Evolutionary conservation across 2,888 invertebrate species (phyloP).

Genomic region (Drosophila limbata): DNA sequence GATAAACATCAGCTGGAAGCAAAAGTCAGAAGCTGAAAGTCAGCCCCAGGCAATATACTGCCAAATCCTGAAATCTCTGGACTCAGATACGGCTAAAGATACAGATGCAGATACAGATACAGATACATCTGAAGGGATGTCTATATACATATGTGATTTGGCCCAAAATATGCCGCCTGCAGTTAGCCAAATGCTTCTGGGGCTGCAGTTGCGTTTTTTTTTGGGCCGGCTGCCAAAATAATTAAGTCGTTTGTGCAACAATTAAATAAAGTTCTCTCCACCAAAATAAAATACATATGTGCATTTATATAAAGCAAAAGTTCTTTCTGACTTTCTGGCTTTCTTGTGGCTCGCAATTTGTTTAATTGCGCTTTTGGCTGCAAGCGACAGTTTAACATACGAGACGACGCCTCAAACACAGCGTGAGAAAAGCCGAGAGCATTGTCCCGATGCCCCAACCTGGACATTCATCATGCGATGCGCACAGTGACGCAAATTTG

Average conservation of each 20-base stretch:
- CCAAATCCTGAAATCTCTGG: constrained; percentile 10
- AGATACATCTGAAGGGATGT: constrained; percentile 14
- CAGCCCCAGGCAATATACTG: constrained; percentile 35
- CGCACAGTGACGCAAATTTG: constrained; percentile 40
- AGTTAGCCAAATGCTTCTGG: constrained; percentile 42
- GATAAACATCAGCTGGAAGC: constrained; percentile 60
- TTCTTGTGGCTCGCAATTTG: constrained; percentile 80
- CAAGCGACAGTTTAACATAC: constrained; percentile 85
- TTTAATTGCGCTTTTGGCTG: constrained; percentile 84
- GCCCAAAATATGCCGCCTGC: constrained; percentile 35
- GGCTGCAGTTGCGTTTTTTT: constrained; percentile 29
- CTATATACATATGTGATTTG: constrained; percentile 41
- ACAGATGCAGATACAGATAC: constrained; percentile 2
- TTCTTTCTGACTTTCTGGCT: constrained; percentile 1
- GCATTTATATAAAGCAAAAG: constrained; percentile 12
- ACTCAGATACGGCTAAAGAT: constrained; percentile 21
- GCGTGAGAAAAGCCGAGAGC: constrained; percentile 76
- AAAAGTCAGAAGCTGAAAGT: constrained; percentile 54
- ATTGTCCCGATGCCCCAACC: constrained; percentile 45
- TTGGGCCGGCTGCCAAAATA: constrained; percentile 75
- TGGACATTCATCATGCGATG: constrained; percentile 67
- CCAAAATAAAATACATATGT: constrained; percentile 6
- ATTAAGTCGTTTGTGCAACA: constrained; percentile 85
- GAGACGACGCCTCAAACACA: constrained; percentile 72
- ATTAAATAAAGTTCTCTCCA: constrained; percentile 83